Evolutionary conservation across 2,113 vertebrate species (phyloP).

Genomic region (Dendrocopos noguchii): DNA sequence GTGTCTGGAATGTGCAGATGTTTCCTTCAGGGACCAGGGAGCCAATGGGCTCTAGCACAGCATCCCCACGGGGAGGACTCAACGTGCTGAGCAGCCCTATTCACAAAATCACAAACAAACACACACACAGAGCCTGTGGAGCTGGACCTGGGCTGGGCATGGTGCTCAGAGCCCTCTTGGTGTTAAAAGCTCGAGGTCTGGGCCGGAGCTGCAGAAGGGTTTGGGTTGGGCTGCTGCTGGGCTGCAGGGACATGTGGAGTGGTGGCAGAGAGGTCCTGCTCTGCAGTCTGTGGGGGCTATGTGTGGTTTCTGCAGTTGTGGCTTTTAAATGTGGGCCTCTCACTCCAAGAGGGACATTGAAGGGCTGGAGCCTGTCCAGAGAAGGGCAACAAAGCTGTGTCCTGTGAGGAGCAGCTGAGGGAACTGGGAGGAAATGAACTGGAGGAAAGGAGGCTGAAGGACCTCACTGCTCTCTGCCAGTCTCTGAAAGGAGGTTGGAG

Average conservation of each 20-base stretch:
- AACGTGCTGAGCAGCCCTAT: slow-evolving; percentile 29
- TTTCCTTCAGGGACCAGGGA: slow-evolving; percentile 86
- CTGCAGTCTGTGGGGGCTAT: not conserved
- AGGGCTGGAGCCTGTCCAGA: no score
- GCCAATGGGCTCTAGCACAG: slow-evolving; percentile 66
- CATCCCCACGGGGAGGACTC: slow-evolving; percentile 48
- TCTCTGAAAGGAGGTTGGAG: no score
- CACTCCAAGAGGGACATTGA: no score
- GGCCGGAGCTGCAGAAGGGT: not conserved
- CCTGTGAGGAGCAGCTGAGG: no score
- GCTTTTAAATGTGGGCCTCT: not conserved
- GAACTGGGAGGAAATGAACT: no score
- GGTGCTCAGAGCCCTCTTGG: not conserved
- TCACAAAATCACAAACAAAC: slow-evolving; percentile 73
- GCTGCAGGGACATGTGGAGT: not conserved
- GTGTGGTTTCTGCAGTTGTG: not conserved
- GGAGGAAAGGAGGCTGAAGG: no score
- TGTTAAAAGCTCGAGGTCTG: fast-evolving
- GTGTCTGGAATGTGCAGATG: slow-evolving; percentile 98
- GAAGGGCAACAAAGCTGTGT: no score
- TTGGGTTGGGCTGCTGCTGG: not conserved
- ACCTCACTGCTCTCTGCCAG: no score
- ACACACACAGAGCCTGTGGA: not conserved
- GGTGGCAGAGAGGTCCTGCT: not conserved
- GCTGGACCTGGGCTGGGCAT: not conserved